These are phyloP conservation scores for Acrocephalus scirpaceus DNA, from an alignment of 2,797 vertebrate genomes.

Conservation along the genomic window DNA sequence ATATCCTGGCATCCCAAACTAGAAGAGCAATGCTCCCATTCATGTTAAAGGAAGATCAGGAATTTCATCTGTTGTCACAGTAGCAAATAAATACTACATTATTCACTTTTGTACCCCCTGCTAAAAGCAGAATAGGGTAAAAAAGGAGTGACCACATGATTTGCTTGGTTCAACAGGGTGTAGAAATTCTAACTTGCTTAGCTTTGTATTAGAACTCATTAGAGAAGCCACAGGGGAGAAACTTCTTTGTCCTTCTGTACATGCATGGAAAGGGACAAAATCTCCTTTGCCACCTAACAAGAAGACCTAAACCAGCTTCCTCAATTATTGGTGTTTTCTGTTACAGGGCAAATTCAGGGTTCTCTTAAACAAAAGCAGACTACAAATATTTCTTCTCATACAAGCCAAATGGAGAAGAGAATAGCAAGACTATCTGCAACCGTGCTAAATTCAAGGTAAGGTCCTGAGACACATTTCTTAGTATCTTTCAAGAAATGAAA, in stretches of 20 bases:
- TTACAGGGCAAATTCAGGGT: neutral
- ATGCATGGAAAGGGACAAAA: neutral
- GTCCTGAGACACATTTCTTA: neutral
- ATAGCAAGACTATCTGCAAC: neutral
- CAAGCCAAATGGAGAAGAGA: neutral
- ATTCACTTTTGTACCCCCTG: neutral
- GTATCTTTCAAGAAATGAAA: neutral
- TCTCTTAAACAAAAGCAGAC: neutral
- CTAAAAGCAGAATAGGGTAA: neutral
- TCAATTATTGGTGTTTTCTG: neutral
- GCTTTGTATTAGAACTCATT: neutral
- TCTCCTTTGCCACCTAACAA: neutral
- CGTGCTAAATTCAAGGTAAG: neutral
- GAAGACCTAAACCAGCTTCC: neutral
- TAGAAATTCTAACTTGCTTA: neutral
- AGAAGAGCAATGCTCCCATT: neutral
- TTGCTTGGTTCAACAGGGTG: neutral
- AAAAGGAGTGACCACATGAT: neutral
- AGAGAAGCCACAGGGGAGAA: neutral
- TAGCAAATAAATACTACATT: neutral
- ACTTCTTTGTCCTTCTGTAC: neutral
- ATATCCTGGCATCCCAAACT: neutral
- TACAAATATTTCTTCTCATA: neutral
- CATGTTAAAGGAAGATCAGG: neutral
- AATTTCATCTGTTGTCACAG: neutral